Evolutionary conservation across 2,888 invertebrate genomes (phyloP), one percentile per base, ranked within the genome.

Genomic region (Andrena bicolor): DNA sequence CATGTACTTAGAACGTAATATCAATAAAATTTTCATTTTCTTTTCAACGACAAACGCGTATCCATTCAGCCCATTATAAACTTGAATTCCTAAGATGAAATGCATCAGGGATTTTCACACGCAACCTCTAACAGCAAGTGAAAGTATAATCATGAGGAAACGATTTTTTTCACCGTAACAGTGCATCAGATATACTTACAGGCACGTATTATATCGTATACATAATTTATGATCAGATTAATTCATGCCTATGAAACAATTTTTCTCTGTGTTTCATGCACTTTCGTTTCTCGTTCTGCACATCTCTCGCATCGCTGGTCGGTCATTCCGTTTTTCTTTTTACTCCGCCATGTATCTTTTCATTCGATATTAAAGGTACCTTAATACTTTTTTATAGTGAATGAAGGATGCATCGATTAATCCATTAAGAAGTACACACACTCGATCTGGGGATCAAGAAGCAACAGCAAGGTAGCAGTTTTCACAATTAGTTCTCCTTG

Each of bases 91-190:
- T 0, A 2, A 58, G 32, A 60, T 48, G 73, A 58, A 68, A 68
- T 41, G 61, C 49, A 69, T 56, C 35, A 23, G 2, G 23, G 8
- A 53, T 53, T 71, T 61, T 76, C 53, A 16, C 76, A 63, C 61
- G 41, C 10, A 71, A 71, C 23, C 49, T 48, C 26, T 7, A 10
- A 64, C 35, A 35, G 26, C 26, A 3, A 68, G 74, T 74, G 77
- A 77, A 77, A 77, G 74, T 74, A 61, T 8, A 76, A 63, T 32
- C 41, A 76, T 28, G 20, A 60, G 65, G 65, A 74, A 60, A 63
- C 26, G 56, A 72, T 26, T 61, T 51, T 58, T 77, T 53, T 41
- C 16, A 41, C 23, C 49, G 35, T 30, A 65, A 51, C 49, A 77
- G 35, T 58, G 35, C 35, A 49, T 58, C 64, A 41, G 64, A 72